Percentiles rank a stretch among this genome's conserved stretches.
phyloP scores from a whole-genome alignment of 2,113 vertebrate genomes.

The Amazona guildingii region DNA sequence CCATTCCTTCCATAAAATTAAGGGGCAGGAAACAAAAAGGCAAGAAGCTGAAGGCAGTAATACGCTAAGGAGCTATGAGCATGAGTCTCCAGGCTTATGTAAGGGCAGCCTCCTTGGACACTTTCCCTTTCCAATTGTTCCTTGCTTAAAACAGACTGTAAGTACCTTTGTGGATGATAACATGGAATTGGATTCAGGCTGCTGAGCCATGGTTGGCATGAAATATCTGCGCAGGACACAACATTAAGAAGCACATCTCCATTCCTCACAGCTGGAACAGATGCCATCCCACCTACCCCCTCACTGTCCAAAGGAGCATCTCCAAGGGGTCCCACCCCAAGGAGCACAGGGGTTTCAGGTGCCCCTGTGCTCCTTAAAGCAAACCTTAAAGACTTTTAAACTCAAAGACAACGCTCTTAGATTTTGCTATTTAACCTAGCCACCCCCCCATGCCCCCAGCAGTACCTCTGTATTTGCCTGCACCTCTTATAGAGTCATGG shows the following conservation, averaged over 20 bases:
- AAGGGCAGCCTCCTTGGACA: not conserved
- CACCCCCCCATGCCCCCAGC: not conserved
- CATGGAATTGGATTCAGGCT: not conserved
- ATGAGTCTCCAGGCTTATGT: fast-evolving
- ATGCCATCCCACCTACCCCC: not conserved
- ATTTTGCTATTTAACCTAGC: not conserved
- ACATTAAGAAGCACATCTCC: not conserved
- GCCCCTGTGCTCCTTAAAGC: not conserved
- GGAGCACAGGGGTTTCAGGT: not conserved
- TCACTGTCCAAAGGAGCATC: not conserved
- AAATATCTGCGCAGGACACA: not conserved
- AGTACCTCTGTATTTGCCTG: not conserved
- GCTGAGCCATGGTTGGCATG: not conserved
- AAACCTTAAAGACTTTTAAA: not conserved
- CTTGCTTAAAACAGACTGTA: not conserved
- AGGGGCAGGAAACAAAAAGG: not conserved
- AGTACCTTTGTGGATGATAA: not conserved
- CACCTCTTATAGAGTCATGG: not conserved
- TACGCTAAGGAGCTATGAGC: not conserved
- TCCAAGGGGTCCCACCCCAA: fast-evolving
- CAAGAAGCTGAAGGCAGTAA: not conserved
- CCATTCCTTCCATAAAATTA: not conserved
- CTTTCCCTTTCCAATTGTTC: not conserved
- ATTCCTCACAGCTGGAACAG: not conserved
- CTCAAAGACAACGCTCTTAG: not conserved